Evolutionary conservation across 2,888 invertebrate species (phyloP).

Genomic region (Hypselothyrea guttata): DNA sequence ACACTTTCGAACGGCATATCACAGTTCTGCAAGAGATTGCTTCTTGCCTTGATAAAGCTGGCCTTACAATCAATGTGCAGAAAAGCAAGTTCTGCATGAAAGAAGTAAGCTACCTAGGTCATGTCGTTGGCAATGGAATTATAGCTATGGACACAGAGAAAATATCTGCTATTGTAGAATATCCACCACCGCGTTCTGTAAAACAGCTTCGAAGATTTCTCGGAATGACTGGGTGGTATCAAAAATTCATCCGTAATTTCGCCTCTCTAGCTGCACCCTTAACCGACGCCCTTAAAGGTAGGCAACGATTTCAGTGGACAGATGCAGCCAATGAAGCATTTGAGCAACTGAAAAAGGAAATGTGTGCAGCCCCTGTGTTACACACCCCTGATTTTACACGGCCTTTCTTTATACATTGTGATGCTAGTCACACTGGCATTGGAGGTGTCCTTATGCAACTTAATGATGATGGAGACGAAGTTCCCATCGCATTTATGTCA

Average conservation of each 20-base stretch:
- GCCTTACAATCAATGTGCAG: conserved; percentile 3
- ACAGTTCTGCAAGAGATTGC: background rate
- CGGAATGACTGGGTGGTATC: conserved; percentile 8
- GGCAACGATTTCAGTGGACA: too few relatives aligned
- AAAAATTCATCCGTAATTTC: conserved; percentile 5
- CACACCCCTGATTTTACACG: too few relatives aligned
- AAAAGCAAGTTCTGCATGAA: too few relatives aligned
- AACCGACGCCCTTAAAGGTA: too few relatives aligned
- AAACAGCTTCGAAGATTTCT: conserved; percentile 1
- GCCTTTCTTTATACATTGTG: too few relatives aligned
- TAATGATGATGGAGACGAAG: too few relatives aligned
- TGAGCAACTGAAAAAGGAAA: too few relatives aligned
- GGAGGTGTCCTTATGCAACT: too few relatives aligned
- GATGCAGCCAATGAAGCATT: too few relatives aligned
- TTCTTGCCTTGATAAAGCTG: background rate
- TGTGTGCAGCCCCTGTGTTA: too few relatives aligned
- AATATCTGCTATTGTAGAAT: background rate
- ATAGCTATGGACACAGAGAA: conserved; percentile 3
- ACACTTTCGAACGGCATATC: conserved; percentile 1
- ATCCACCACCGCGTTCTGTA: background rate
- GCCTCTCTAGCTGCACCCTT: background rate
- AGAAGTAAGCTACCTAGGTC: background rate
- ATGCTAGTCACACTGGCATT: too few relatives aligned
- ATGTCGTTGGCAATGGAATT: conserved; percentile 1
- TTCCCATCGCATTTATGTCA: too few relatives aligned